Base-by-base conservation (phyloP, 2,113 vertebrate genomes). In the Oreochromis niloticus region DNA sequence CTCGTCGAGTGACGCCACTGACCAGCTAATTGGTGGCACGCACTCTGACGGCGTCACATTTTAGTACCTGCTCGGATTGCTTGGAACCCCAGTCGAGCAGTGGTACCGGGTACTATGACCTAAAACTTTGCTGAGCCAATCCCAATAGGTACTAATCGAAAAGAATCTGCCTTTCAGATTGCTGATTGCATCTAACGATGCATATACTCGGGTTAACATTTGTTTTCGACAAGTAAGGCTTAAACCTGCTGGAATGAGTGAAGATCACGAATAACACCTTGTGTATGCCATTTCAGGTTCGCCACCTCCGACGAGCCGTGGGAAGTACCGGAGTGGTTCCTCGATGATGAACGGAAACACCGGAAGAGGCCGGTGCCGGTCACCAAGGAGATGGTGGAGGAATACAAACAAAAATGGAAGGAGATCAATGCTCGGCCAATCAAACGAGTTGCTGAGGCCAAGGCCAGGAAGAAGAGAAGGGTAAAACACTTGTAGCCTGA, bases 391-490 rank as follows among this genome's bases (percentile, higher is more conserved):
- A 98, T 97, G n/a, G 97, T 98, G 2, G 98, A 98, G 68, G 96
- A 97, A 9, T 99, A 97, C 86, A 97, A 97, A 88, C 96, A 97
- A 89, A 97, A 97, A 86, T 99, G 98, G 98, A 96, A 92, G 14
- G 97, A 99, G 86, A 98, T 99, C 83, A 97, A 99, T 0, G 97
- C 98, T 4, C 97, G 98, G 10, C 98, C 99, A 63, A 99, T 99
- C 93, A 99, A 98, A 94, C 97, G 97, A 73, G 97, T 99, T 82
- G 99, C 99, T 0, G 99, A 99, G 94, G 99, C 99, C 73, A 99
- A 99, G 83, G 98, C 98, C 87, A 97, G 98, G 88, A 99, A 99
- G 96, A 99, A 99, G 95, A 97, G 96, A 48, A 96, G 97, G 97
- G 98, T 99, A 93, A 96, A 50, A 75, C 43, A 30, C 78, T 79